phyloP scores from a whole-genome alignment of 2,797 vertebrate genomes.

The Sus cebifrons region DNA sequence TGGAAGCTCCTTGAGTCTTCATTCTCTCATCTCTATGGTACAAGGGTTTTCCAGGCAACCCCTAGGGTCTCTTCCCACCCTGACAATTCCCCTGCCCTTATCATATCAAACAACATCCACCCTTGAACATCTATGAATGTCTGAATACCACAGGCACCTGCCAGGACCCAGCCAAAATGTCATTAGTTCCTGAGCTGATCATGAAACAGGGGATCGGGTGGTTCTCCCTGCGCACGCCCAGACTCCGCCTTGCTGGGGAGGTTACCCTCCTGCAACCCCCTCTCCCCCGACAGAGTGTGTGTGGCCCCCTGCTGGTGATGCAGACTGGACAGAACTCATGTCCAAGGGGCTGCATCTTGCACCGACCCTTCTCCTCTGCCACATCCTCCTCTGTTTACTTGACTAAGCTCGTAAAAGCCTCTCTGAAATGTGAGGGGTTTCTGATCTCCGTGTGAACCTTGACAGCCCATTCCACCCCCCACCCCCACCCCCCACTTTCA shows the following conservation, averaged over 20 bases:
- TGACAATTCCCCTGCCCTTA: background rate
- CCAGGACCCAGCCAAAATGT: background rate
- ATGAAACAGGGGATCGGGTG: too few relatives aligned
- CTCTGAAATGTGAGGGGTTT: conserved; percentile 57
- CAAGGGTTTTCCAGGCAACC: background rate
- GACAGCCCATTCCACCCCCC: background rate
- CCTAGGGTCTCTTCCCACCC: background rate
- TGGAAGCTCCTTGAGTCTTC: background rate
- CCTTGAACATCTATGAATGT: background rate
- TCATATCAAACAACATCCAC: background rate
- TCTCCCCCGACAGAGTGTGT: background rate
- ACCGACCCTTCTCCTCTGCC: background rate
- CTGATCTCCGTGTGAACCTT: background rate
- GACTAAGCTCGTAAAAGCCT: conserved; percentile 43
- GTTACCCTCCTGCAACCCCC: background rate
- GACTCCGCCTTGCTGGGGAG: background rate
- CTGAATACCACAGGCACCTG: background rate
- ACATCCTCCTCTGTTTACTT: conserved; percentile 1
- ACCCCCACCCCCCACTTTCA: background rate
- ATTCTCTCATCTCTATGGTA: background rate
- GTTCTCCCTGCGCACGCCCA: accelerated
- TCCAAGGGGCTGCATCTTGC: background rate
- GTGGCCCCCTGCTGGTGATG: background rate
- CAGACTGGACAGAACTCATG: background rate
- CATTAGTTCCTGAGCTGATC: background rate